Conservation (phyloP, 2,113 vertebrate species). For the Oceanites oceanicus region DNA sequence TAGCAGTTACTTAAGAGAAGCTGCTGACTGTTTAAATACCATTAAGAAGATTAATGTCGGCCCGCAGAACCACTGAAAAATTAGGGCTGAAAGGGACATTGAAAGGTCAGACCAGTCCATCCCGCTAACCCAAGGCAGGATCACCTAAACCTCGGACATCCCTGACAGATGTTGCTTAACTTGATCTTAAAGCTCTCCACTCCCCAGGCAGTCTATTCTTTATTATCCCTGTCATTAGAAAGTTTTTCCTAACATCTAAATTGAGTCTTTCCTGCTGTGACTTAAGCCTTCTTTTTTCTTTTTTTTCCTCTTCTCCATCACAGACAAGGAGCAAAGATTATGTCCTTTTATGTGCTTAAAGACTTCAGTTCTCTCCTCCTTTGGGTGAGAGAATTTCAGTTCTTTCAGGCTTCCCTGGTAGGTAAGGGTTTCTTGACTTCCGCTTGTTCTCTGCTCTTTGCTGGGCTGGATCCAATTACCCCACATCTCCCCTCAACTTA, state of each 20-base stretch:
- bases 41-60: slow-evolving; percentile 66
- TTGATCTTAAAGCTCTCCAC: slow-evolving; percentile 51
- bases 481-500: neutral
- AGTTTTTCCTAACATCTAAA: slow-evolving; percentile 65
- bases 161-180: slow-evolving; percentile 60
- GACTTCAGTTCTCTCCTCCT: slow-evolving; percentile 20
- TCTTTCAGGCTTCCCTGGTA: neutral
- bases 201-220: slow-evolving; percentile 63
- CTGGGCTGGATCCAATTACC: slow-evolving; percentile 55
- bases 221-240: slow-evolving; percentile 63
- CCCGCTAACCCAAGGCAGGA: slow-evolving; percentile 26
- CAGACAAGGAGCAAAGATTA: slow-evolving; percentile 10
- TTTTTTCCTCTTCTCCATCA: neutral
- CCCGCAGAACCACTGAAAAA: slow-evolving; percentile 59
- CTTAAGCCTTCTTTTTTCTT: slow-evolving; percentile 9
- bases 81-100: slow-evolving; percentile 57
- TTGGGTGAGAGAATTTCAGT: neutral
- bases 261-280: slow-evolving; percentile 63
- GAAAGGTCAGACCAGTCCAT: slow-evolving; percentile 55
- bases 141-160: slow-evolving; percentile 52
- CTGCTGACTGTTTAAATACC: slow-evolving; percentile 68
- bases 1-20: slow-evolving; percentile 71
- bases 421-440: slow-evolving; percentile 27
- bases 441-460: neutral
- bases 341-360: slow-evolving; percentile 42